phyloP scores from a whole-genome alignment of 2,797 vertebrate genomes.

The Sebastes hopkinsi region DNA sequence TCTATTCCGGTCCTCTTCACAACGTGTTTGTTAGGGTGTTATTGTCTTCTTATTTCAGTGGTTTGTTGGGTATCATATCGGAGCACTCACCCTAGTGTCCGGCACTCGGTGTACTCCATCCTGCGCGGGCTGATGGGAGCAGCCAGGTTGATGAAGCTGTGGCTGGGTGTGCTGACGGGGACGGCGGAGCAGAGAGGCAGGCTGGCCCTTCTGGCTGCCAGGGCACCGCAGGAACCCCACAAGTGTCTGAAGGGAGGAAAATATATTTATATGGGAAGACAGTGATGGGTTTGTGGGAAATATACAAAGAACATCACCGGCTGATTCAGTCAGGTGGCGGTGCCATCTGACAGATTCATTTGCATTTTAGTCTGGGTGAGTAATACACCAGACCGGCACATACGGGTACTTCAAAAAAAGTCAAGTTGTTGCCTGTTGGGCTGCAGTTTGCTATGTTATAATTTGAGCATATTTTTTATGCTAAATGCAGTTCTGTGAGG shows the following conservation, averaged over 20 bases:
- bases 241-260: conserved; percentile 53
- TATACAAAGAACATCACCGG: neutral
- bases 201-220: conserved; percentile 38
- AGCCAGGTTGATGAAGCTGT: conserved; percentile 80
- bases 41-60: neutral
- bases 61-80: neutral
- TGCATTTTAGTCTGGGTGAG: neutral
- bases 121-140: conserved; percentile 65
- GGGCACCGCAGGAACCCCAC: conserved; percentile 56
- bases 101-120: conserved; percentile 80
- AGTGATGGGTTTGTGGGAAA: neutral
- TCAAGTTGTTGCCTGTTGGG: no score
- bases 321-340: neutral
- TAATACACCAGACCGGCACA: neutral
- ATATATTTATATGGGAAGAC: neutral
- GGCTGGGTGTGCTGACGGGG: conserved; percentile 26
- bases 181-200: conserved; percentile 19
- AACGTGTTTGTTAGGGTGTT: neutral
- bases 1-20: neutral
- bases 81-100: conserved; percentile 69
- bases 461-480: no score
- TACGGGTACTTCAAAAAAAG: no score
- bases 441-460: no score
- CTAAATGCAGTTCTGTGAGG: no score
- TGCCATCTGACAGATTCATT: neutral